phyloP scores from a whole-genome alignment of 2,888 invertebrate genomes.

The Gari tellinella region DNA sequence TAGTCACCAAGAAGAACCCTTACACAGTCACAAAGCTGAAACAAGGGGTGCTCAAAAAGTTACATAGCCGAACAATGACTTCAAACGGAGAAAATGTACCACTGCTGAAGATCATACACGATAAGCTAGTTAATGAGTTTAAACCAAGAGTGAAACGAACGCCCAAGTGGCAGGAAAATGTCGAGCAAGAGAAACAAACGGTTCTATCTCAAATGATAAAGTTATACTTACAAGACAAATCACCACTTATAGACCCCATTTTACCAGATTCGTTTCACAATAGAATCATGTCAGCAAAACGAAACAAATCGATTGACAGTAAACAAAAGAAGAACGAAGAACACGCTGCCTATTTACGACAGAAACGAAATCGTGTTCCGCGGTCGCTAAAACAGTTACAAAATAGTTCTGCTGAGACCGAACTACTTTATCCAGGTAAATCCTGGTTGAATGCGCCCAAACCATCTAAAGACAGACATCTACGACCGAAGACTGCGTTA shows the following conservation, averaged over 20 bases:
- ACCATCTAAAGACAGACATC: conserved; percentile 34
- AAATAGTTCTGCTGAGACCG: conserved; percentile 68
- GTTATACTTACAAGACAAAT: conserved; percentile 74
- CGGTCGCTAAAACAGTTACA: conserved; percentile 72
- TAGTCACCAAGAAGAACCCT: conserved; percentile 70
- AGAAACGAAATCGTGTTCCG: conserved; percentile 56
- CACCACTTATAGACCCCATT: conserved; percentile 75
- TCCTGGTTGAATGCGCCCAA: conserved; percentile 20
- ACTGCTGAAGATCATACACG: conserved; percentile 60
- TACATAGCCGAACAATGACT: conserved; percentile 59
- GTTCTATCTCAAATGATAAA: conserved; percentile 69
- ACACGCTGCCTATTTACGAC: conserved; percentile 39
- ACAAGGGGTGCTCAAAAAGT: conserved; percentile 65
- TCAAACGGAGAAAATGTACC: conserved; percentile 65
- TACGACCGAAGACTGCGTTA: conserved; percentile 58
- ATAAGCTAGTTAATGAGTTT: conserved; percentile 61
- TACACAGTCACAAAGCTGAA: conserved; percentile 63
- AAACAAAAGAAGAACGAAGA: conserved; percentile 53
- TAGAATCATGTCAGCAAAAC: conserved; percentile 64
- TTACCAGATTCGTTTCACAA: conserved; percentile 77
- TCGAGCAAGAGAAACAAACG: conserved; percentile 50
- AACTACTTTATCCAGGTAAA: conserved; percentile 56
- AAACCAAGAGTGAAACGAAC: conserved; percentile 48
- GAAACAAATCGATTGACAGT: conserved; percentile 54
- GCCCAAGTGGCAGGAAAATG: conserved; percentile 48